phyloP scores from a whole-genome alignment of 2,888 invertebrate species.

The Brenthis ino region DNA sequence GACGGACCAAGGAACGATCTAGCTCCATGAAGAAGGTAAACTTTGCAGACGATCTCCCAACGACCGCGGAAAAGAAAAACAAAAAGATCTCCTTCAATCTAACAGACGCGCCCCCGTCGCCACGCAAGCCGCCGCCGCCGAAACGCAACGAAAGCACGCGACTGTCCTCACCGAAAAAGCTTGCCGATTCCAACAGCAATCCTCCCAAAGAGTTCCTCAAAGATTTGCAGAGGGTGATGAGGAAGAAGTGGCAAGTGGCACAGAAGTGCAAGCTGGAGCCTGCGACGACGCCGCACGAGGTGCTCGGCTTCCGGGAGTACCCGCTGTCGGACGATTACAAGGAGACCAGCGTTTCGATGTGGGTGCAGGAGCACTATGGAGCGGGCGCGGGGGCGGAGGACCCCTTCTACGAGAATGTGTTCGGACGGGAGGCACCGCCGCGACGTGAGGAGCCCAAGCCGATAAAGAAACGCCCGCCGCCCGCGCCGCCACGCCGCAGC shows the following conservation, averaged over 20 bases:
- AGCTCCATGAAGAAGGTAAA: slow-evolving; percentile 80
- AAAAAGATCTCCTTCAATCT: slow-evolving; percentile 87
- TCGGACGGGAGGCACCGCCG: slow-evolving; percentile 54
- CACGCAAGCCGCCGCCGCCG: slow-evolving; percentile 88
- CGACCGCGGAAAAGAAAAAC: slow-evolving; percentile 77
- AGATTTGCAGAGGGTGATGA: slow-evolving; percentile 95
- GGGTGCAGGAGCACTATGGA: slow-evolving; percentile 95
- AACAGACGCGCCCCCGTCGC: slow-evolving; percentile 80
- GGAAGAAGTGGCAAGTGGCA: slow-evolving; percentile 96
- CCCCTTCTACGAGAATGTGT: slow-evolving; percentile 90
- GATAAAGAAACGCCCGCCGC: slow-evolving; percentile 89
- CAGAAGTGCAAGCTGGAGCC: slow-evolving; percentile 95
- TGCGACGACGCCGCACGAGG: slow-evolving; percentile 94
- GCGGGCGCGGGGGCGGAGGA: slow-evolving; percentile 64
- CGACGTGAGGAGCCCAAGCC: slow-evolving; percentile 66
- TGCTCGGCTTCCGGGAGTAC: slow-evolving; percentile 93
- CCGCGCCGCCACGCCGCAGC: slow-evolving; percentile 94
- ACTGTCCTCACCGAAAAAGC: slow-evolving; percentile 89
- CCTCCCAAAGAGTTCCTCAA: slow-evolving; percentile 92
- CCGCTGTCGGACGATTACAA: slow-evolving; percentile 87
- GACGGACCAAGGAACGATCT: slow-evolving; percentile 38
- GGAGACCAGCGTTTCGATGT: slow-evolving; percentile 92
- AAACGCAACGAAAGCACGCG: slow-evolving; percentile 89
- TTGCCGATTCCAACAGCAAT: slow-evolving; percentile 87
- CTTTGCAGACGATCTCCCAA: slow-evolving; percentile 83